Evolutionary conservation across 1,140 invertebrate species (phyloP).

Genomic region (Rhyacophila brunnea): DNA sequence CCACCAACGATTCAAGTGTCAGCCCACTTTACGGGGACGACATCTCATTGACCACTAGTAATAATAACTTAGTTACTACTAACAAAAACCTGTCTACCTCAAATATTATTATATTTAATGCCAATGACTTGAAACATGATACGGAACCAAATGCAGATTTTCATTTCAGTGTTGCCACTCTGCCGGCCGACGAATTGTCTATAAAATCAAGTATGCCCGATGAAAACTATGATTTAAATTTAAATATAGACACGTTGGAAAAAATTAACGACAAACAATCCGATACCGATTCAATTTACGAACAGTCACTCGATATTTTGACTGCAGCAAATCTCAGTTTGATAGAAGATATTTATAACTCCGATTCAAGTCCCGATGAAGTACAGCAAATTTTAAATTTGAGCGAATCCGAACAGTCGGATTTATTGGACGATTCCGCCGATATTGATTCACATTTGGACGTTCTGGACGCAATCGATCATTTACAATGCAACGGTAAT

Average conservation of each 20-base stretch:
- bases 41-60: background rate
- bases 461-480: background rate
- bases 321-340: too few species aligned
- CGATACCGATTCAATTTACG: background rate
- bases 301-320: too few species aligned
- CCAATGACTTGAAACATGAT: slow-evolving; percentile 17
- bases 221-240: background rate
- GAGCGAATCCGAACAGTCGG: too few species aligned
- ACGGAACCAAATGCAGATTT: background rate
- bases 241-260: background rate
- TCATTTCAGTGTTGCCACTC: background rate
- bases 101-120: slow-evolving; percentile 15
- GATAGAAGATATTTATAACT: too few species aligned
- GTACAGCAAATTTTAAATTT: too few species aligned
- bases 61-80: slow-evolving; percentile 5
- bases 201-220: background rate
- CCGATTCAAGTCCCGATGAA: too few species aligned
- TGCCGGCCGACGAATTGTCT: background rate
- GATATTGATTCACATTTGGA: too few species aligned
- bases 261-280: background rate
- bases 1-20: background rate
- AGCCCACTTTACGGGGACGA: background rate
- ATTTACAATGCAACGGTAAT: background rate
- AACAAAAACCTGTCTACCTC: slow-evolving; percentile 16
- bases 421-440: too few species aligned